A percentile compares a stretch with the other conserved stretches of the same genome.
These are phyloP conservation scores for Pterocles orientalis DNA, from an alignment of 2,113 vertebrate genomes.

Conservation along the genomic window DNA sequence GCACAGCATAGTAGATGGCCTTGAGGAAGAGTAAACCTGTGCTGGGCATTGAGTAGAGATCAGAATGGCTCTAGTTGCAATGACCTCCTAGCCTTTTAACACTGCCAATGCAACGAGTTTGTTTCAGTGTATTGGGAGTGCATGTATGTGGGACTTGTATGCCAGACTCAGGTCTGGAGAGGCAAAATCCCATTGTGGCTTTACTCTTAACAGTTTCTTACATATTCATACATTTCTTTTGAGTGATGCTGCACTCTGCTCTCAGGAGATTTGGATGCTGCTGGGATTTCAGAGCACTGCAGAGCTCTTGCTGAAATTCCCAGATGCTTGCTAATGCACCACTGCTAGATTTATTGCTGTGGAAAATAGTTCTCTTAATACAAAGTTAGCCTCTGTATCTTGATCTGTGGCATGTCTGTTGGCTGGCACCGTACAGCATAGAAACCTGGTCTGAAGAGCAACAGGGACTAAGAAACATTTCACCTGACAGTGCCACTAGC, in stretches of 20 bases:
- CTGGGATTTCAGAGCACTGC: background rate
- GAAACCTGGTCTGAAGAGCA: background rate
- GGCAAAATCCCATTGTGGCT: background rate
- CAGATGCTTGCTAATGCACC: background rate
- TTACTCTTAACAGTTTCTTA: background rate
- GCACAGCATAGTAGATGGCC: background rate
- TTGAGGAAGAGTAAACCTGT: background rate
- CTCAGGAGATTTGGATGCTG: background rate
- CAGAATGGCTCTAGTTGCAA: background rate
- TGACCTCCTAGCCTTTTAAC: background rate
- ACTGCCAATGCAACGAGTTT: background rate
- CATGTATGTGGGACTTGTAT: accelerated
- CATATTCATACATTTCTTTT: background rate
- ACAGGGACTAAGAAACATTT: background rate
- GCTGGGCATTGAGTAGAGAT: background rate
- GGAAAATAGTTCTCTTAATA: background rate
- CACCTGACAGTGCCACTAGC: background rate
- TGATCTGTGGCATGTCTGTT: background rate
- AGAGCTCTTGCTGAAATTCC: background rate
- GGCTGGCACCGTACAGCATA: background rate
- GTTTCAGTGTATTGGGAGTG: background rate
- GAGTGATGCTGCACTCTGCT: background rate
- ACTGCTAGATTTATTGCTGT: background rate
- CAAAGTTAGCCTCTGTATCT: background rate
- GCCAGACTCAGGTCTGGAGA: background rate